These are phyloP conservation scores for Leptopilina syphax DNA, from an alignment of 2,888 invertebrate genomes.

Conservation along the genomic window DNA sequence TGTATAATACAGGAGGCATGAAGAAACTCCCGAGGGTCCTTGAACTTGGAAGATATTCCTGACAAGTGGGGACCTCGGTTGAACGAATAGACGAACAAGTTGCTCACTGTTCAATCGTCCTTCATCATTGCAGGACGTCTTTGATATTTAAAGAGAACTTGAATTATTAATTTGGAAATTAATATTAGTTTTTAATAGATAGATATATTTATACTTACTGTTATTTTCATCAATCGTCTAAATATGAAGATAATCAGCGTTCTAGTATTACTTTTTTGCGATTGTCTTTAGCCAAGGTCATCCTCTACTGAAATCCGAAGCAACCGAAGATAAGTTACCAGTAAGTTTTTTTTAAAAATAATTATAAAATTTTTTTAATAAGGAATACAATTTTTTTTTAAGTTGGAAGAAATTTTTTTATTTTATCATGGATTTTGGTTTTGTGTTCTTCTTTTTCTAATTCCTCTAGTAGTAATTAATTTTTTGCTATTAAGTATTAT, in stretches of 20 bases:
- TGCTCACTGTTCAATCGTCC: slow-evolving; percentile 39
- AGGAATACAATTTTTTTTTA: too few relatives aligned
- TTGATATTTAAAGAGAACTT: not conserved
- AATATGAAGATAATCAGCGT: slow-evolving; percentile 70
- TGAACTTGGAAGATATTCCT: slow-evolving; percentile 64
- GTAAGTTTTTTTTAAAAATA: not conserved
- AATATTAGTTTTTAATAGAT: not conserved
- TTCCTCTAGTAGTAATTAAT: too few relatives aligned
- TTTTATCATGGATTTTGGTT: too few relatives aligned
- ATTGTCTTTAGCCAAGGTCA: slow-evolving; percentile 19
- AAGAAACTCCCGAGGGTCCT: slow-evolving; percentile 59
- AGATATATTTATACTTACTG: slow-evolving; percentile 27
- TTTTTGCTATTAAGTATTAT: too few relatives aligned
- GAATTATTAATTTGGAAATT: slow-evolving; percentile 22
- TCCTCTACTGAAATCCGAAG: not conserved
- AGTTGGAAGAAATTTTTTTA: too few relatives aligned
- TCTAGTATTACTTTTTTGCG: slow-evolving; percentile 50
- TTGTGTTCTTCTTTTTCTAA: too few relatives aligned
- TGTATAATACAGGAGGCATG: too few relatives aligned
- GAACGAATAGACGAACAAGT: not conserved
- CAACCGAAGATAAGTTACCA: not conserved
- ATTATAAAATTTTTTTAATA: not conserved
- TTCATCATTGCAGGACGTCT: slow-evolving; percentile 14
- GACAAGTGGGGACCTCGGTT: slow-evolving; percentile 62
- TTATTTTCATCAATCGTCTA: slow-evolving; percentile 54